Conservation (phyloP, 2,797 vertebrate genomes). For the Hippocampus kuda region DNA sequence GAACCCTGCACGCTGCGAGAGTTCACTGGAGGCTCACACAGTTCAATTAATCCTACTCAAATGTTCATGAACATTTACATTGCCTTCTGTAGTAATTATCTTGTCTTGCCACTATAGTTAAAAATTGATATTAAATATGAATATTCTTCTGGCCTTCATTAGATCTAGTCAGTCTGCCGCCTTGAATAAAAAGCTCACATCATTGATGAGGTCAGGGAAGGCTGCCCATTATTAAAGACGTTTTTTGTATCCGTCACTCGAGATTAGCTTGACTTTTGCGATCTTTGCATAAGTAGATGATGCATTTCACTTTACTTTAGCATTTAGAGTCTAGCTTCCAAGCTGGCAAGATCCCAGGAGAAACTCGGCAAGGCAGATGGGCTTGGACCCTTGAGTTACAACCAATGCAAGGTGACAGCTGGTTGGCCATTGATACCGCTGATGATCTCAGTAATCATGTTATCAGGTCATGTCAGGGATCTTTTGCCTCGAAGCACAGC, state of each 20-base stretch:
- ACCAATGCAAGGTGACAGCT: slow-evolving; percentile 4
- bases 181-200: background rate
- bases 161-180: background rate
- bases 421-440: slow-evolving; percentile 13
- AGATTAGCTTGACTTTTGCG: slow-evolving; percentile 5
- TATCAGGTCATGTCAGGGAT: slow-evolving; percentile 4
- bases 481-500: slow-evolving; percentile 8
- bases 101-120: background rate
- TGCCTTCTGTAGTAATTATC: background rate
- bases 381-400: slow-evolving; percentile 17
- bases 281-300: slow-evolving; percentile 1
- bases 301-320: slow-evolving; percentile 1
- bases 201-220: background rate
- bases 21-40: too few relatives aligned
- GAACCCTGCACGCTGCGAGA: too few relatives aligned
- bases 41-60: too few relatives aligned
- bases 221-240: background rate
- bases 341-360: slow-evolving; percentile 10
- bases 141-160: background rate
- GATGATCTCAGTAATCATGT: slow-evolving; percentile 14
- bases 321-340: background rate
- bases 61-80: background rate
- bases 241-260: slow-evolving; percentile 11
- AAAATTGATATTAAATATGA: background rate
- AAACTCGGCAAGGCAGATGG: slow-evolving; percentile 22